These are phyloP conservation scores for Triops cancriformis DNA, from an alignment of 1,140 invertebrate species.

Conservation along the genomic window DNA sequence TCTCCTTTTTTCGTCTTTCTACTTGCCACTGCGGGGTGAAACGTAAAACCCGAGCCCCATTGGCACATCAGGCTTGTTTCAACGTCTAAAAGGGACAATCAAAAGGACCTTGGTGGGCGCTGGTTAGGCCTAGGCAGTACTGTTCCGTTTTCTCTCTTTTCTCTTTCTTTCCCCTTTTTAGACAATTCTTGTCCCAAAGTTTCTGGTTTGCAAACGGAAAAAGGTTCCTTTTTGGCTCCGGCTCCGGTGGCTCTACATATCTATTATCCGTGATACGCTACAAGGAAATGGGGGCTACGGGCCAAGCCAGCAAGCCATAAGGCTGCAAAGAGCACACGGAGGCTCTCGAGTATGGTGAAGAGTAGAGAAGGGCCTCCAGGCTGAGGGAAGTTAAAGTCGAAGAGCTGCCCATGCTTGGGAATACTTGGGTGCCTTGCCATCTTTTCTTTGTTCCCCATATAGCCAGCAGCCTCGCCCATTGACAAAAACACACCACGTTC, in stretches of 20 bases:
- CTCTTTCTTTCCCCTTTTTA: background rate
- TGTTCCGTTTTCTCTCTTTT: background rate
- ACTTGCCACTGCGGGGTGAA: too few species aligned
- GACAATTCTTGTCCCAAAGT: background rate
- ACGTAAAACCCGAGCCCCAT: background rate
- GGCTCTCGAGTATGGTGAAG: background rate
- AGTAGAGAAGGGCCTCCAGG: background rate
- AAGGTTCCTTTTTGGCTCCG: background rate
- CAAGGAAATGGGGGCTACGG: constrained; percentile 1
- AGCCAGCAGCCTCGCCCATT: constrained; percentile 3
- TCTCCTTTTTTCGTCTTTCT: too few species aligned
- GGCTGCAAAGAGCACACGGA: background rate
- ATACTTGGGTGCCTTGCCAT: constrained; percentile 2
- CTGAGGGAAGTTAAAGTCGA: background rate
- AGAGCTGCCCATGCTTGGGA: background rate
- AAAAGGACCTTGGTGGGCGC: background rate
- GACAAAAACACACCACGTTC: background rate
- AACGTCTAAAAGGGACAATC: background rate
- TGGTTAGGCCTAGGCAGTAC: background rate
- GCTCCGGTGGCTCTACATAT: background rate
- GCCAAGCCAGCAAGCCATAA: background rate
- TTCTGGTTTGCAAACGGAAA: background rate
- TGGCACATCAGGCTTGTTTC: background rate
- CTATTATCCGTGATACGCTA: background rate
- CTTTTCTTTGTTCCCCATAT: constrained; percentile 11